Evolutionary conservation across 2,797 vertebrate species (phyloP).

Genomic region (Eleutherodactylus coqui): DNA sequence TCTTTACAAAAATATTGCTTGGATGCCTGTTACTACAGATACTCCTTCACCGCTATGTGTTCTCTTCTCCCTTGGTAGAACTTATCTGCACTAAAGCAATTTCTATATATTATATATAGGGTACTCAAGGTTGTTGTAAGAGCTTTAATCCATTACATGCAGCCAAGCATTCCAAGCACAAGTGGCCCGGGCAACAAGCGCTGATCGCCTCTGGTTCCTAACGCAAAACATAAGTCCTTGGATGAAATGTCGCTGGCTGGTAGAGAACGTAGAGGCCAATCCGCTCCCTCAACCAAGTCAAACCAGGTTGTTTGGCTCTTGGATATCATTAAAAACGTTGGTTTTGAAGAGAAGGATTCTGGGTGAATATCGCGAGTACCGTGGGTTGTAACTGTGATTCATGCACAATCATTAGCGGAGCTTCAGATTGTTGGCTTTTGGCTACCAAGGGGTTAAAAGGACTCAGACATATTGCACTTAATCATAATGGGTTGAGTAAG

Average conservation of each 20-base stretch:
- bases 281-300: neutral
- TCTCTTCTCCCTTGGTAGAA: slow-evolving; percentile 52
- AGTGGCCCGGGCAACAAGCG: slow-evolving; percentile 23
- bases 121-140: slow-evolving; percentile 55
- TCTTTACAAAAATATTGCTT: slow-evolving; percentile 59
- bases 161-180: slow-evolving; percentile 49
- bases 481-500: no score
- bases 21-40: slow-evolving; percentile 50
- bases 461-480: neutral
- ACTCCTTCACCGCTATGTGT: slow-evolving; percentile 38
- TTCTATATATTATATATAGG: slow-evolving; percentile 61
- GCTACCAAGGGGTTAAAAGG: neutral
- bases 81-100: slow-evolving; percentile 51
- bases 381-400: no score
- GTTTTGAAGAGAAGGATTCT: no score
- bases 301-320: neutral
- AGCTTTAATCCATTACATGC: slow-evolving; percentile 56
- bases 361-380: no score
- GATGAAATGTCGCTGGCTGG: slow-evolving; percentile 18
- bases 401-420: no score
- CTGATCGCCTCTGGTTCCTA: slow-evolving; percentile 40
- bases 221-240: neutral
- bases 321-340: no score
- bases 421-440: no score
- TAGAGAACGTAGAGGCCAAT: neutral